A percentile compares a stretch with the other conserved stretches of the same genome.
phyloP scores from a whole-genome alignment of 1,140 invertebrate genomes.

The Saccostrea cuccullata region DNA sequence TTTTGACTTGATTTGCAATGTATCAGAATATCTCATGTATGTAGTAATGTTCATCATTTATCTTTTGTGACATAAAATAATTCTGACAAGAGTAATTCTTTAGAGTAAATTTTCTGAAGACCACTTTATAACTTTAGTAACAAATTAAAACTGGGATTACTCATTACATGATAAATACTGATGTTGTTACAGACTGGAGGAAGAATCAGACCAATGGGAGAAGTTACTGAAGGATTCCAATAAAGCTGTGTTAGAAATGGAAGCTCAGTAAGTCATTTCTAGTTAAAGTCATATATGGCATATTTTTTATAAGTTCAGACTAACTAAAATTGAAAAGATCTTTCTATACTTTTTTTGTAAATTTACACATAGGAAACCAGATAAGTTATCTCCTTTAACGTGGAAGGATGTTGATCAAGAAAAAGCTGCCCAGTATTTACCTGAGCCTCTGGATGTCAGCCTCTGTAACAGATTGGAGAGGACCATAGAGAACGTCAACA shows the following conservation, averaged over 20 bases:
- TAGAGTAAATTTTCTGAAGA: too few species aligned
- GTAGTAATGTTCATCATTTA: too few species aligned
- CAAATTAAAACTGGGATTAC: too few species aligned
- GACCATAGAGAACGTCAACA: neutral
- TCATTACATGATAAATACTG: neutral
- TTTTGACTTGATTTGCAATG: too few species aligned
- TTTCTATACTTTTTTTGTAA: too few species aligned
- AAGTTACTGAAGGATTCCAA: neutral
- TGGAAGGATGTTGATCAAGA: neutral
- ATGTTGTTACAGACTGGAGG: constrained; percentile 8
- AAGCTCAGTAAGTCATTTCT: neutral
- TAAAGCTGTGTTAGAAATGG: neutral
- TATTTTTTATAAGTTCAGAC: too few species aligned
- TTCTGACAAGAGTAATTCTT: too few species aligned
- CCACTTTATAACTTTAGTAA: too few species aligned
- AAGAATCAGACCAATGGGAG: neutral
- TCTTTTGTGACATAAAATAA: too few species aligned
- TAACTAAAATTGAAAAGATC: too few species aligned
- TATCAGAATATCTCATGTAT: too few species aligned
- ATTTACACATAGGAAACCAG: neutral
- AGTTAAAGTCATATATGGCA: too few species aligned
- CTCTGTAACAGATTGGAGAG: neutral
- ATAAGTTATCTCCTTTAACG: neutral
- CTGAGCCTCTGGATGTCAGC: neutral
- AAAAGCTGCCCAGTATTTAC: neutral